Evolutionary conservation across 2,113 vertebrate genomes (phyloP).

Genomic region (Microcebus tavaratra): DNA sequence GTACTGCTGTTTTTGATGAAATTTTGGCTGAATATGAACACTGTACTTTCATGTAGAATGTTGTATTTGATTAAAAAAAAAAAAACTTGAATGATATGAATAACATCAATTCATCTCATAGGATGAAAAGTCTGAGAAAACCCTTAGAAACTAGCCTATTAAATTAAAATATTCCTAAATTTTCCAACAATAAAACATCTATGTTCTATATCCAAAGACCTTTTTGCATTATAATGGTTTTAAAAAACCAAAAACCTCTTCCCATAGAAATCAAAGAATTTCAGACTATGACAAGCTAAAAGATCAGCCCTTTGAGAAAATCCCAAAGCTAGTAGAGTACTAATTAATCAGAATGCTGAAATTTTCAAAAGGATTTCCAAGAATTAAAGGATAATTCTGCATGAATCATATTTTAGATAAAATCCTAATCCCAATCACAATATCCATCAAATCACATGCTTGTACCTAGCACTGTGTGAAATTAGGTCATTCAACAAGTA

Average conservation of each 20-base stretch:
- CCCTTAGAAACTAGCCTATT: background rate
- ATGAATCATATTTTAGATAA: constrained; percentile 30
- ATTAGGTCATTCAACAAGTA: constrained; percentile 34
- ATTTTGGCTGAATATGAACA: constrained; percentile 43
- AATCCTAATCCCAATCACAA: constrained; percentile 37
- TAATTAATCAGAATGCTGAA: background rate
- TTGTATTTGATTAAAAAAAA: constrained; percentile 37
- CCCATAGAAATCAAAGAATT: constrained; percentile 1
- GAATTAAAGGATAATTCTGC: constrained; percentile 32
- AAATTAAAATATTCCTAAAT: constrained; percentile 33
- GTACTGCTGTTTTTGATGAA: constrained; percentile 18
- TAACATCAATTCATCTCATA: constrained; percentile 47
- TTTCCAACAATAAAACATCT: constrained; percentile 4
- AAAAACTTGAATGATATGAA: constrained; percentile 28
- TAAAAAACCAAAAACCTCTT: background rate
- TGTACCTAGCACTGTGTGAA: background rate
- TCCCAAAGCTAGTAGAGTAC: background rate
- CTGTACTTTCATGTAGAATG: constrained; percentile 50
- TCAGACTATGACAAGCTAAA: background rate
- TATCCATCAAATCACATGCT: constrained; percentile 40
- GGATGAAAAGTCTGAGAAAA: constrained; percentile 50
- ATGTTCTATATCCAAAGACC: background rate
- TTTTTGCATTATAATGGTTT: background rate
- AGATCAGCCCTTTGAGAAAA: constrained; percentile 17
- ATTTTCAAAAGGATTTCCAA: constrained; percentile 27